Evolutionary conservation across 2,888 invertebrate genomes (phyloP).

Genomic region (Stenolophus ochropezus): DNA sequence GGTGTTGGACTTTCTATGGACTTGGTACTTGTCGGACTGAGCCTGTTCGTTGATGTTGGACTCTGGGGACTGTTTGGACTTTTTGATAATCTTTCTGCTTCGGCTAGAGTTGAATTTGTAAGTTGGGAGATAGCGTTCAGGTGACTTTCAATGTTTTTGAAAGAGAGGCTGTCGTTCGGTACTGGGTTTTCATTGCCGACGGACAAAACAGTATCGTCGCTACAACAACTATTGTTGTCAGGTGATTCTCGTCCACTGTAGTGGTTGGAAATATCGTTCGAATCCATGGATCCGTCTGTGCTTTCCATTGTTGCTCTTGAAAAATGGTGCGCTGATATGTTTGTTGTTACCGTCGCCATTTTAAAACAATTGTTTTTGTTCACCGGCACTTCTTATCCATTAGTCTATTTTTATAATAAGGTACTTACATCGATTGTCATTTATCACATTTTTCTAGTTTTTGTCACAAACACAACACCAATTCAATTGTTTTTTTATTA

Average conservation of each 20-base stretch:
- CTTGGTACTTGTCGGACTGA: slow-evolving; percentile 70
- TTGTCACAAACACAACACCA: too few relatives aligned
- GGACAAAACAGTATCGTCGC: slow-evolving; percentile 87
- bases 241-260: slow-evolving; percentile 67
- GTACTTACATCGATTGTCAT: neutral
- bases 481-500: too few relatives aligned
- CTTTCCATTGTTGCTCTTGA: slow-evolving; percentile 67
- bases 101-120: slow-evolving; percentile 73
- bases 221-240: slow-evolving; percentile 80
- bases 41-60: slow-evolving; percentile 64
- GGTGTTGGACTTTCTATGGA: slow-evolving; percentile 67
- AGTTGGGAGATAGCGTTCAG: slow-evolving; percentile 82
- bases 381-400: too few relatives aligned
- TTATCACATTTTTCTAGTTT: neutral
- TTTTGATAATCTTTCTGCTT: slow-evolving; percentile 65
- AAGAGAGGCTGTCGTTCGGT: slow-evolving; percentile 72
- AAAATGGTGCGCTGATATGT: slow-evolving; percentile 67
- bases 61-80: slow-evolving; percentile 60
- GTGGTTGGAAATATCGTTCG: slow-evolving; percentile 68
- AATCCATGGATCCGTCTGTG: slow-evolving; percentile 71
- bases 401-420: neutral
- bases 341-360: slow-evolving; percentile 64
- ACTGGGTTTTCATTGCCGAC: slow-evolving; percentile 83
- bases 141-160: slow-evolving; percentile 82
- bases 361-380: neutral